Base-by-base conservation (phyloP, 2,888 invertebrate species). In the Orthosia gracilis region DNA sequence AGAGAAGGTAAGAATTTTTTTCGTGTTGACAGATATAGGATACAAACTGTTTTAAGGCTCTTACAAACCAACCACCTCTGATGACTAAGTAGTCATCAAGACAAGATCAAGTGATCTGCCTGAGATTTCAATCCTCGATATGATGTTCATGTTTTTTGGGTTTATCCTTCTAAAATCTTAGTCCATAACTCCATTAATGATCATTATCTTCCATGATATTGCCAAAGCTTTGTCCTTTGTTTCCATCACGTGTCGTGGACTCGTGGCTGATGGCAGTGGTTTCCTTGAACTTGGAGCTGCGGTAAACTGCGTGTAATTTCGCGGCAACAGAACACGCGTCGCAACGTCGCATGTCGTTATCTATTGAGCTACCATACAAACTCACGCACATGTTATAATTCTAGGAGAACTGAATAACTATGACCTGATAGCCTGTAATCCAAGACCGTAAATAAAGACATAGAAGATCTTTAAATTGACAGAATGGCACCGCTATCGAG, bases 251-350 rank as follows among this genome's bases (percentile, higher is more conserved):
- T 67, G 58, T 65, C 58, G 31, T 11, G 23, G 47, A 47, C 71
- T 65, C 58, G 31, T 11, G 21, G 47, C 40, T 73, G 55, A 77
- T 74, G 64, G 54, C 57, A 57, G 17, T 63, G 61, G 52, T 84
- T 86, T 82, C 88, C 89, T 90, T 91, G 90, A 91, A 90, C 91
- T 89, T 89, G 85, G 80, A 76, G 79, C 84, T 67, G 59, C 66
- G 49, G 83, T 77, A 80, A 82, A 79, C 55, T 65, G 54, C 61
- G 57, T 75, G 75, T 83, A 81, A 86, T 84, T 87, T 85, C 58
- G 76, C 82, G 73, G 73, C 80, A 83, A 79, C 72, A 84, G 78
- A 82, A 83, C 74, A 63, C 58, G 69, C 75, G 63, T 73, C 73
- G 78, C 69, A 59, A 66, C 73, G 62, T 71, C 76, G 79, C 68